Conservation (phyloP, 1,140 invertebrate genomes). For the Bilobella aurantiaca region DNA sequence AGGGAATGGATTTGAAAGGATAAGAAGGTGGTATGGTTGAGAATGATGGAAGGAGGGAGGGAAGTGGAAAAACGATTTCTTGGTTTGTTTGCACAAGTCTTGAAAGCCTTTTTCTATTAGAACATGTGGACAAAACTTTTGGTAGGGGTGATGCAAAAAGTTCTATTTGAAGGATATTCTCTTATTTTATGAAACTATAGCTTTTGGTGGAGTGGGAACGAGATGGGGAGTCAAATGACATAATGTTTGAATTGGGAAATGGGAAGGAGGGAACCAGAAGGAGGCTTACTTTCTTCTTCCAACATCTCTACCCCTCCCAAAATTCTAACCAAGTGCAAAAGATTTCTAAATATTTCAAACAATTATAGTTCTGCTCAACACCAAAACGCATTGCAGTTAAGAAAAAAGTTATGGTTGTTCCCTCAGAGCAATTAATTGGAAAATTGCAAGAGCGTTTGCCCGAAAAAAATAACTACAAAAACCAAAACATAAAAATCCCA, state of each 20-base stretch:
- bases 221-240: not conserved
- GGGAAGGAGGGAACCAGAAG: not conserved
- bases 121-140: constrained; percentile 6
- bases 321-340: no score
- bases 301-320: no score
- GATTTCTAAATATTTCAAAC: no score
- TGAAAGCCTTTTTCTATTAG: constrained; percentile 8
- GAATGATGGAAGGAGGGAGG: not conserved
- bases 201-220: not conserved
- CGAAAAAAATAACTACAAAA: no score
- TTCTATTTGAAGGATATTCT: not conserved
- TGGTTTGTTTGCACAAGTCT: constrained; percentile 7
- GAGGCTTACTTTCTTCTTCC: no score
- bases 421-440: no score
- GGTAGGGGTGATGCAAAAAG: not conserved
- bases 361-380: no score
- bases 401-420: no score
- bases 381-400: no score
- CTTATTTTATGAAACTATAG: not conserved
- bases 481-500: no score
- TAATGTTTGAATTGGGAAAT: not conserved
- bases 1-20: not conserved
- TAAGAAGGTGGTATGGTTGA: not conserved
- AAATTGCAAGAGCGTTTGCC: no score
- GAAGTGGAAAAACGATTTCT: not conserved